Conservation (phyloP, 2,797 vertebrate species). For the Potorous gilbertii region DNA sequence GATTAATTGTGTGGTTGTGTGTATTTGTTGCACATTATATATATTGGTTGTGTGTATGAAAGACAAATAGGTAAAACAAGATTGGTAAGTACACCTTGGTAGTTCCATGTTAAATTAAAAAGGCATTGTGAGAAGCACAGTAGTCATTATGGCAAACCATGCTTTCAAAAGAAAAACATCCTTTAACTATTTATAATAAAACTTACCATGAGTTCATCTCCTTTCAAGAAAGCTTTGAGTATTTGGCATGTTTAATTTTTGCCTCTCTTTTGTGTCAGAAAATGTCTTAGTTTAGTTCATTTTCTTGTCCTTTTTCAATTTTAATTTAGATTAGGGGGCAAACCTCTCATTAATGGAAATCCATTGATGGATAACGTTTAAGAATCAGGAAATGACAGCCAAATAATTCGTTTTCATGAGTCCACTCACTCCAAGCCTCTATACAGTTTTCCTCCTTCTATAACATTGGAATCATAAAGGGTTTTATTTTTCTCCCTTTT, state of each 20-base stretch:
- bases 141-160: not conserved
- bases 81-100: not conserved
- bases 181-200: not conserved
- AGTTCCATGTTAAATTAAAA: not conserved
- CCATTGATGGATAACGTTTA: slow-evolving; percentile 7
- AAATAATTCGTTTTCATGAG: slow-evolving; percentile 4
- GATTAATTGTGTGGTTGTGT: not conserved
- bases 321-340: slow-evolving; percentile 14
- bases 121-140: not conserved
- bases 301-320: not conserved
- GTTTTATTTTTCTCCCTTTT: slow-evolving; percentile 9
- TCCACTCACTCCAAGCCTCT: slow-evolving; percentile 11
- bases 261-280: not conserved
- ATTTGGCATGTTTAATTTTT: slow-evolving; percentile 27
- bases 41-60: not conserved
- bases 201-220: not conserved
- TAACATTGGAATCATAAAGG: slow-evolving; percentile 13
- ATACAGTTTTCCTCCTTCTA: not conserved
- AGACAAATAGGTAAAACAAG: not conserved
- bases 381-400: slow-evolving; percentile 36
- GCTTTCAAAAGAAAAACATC: not conserved
- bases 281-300: not conserved
- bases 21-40: not conserved
- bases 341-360: slow-evolving; percentile 39
- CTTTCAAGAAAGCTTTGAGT: slow-evolving; percentile 21